A percentile compares a stretch with the other conserved stretches of the same genome.
phyloP scores from a whole-genome alignment of 2,888 invertebrate species.

The Microplitis deprimator region DNA sequence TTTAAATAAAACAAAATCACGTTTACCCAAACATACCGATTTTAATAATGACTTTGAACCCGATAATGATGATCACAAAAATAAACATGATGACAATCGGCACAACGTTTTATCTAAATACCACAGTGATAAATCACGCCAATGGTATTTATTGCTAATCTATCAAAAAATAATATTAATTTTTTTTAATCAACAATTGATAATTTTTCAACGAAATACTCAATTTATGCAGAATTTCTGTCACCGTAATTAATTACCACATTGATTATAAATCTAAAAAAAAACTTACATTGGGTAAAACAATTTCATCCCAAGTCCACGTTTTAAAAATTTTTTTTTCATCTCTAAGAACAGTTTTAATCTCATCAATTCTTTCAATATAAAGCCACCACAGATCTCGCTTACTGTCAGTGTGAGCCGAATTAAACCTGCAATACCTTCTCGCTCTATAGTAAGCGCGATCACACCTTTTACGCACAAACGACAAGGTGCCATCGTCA shows the following conservation, averaged over 20 bases:
- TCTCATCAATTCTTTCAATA: constrained; percentile 15
- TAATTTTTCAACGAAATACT: no score
- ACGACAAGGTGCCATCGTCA: no score
- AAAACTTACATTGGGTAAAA: no score
- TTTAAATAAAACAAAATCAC: background rate
- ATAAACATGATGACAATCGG: background rate
- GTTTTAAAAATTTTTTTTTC: no score
- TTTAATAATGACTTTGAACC: background rate
- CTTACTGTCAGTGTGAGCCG: background rate
- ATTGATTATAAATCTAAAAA: no score
- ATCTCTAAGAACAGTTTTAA: background rate
- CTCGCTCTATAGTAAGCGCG: constrained; percentile 20
- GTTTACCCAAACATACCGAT: background rate
- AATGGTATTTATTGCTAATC: constrained; percentile 9
- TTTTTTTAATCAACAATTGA: no score
- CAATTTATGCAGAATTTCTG: no score
- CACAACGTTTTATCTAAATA: constrained; percentile 5
- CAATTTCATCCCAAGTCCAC: no score
- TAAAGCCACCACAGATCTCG: constrained; percentile 36
- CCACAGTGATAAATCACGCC: constrained; percentile 15
- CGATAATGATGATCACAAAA: no score
- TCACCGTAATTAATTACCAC: no score
- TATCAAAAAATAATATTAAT: no score
- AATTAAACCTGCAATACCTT: background rate
- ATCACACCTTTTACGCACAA: constrained; percentile 24